These are phyloP conservation scores for Psilopsiagon aymara DNA, from an alignment of 2,113 vertebrate species.

Conservation along the genomic window DNA sequence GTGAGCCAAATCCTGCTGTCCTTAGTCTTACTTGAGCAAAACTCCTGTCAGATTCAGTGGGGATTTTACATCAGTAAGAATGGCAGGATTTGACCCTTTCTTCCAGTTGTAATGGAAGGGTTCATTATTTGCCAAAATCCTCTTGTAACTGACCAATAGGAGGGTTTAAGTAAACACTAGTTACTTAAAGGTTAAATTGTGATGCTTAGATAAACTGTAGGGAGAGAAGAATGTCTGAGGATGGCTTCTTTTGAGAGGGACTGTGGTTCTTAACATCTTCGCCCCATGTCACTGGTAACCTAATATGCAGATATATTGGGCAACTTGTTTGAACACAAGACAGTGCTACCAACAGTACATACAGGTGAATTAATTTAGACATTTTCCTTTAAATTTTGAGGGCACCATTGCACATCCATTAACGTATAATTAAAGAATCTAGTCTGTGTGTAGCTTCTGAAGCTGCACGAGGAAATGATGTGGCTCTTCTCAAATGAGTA, in stretches of 20 bases:
- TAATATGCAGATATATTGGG: not conserved
- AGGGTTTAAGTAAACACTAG: not conserved
- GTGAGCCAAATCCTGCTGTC: constrained; percentile 73
- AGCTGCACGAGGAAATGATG: not conserved
- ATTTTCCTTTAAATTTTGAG: not conserved
- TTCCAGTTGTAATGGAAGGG: not conserved
- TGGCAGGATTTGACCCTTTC: constrained; percentile 43
- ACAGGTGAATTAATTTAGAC: not conserved
- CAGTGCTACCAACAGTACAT: not conserved
- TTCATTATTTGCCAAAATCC: constrained; percentile 3
- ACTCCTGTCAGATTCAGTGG: constrained; percentile 65
- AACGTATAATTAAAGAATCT: not conserved
- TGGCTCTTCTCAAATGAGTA: not conserved
- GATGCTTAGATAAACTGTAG: not conserved
- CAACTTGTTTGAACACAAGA: not conserved
- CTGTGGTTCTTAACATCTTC: not conserved
- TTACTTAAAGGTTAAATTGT: not conserved
- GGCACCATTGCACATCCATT: not conserved
- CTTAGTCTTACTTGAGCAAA: constrained; percentile 67
- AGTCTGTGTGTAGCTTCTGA: not conserved
- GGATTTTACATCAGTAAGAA: constrained; percentile 49
- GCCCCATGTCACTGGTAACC: not conserved
- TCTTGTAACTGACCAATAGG: not conserved
- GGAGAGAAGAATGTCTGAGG: not conserved
- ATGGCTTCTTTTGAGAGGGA: not conserved